These are phyloP conservation scores for Epinephelus awoara DNA, from an alignment of 2,797 vertebrate species.

Conservation along the genomic window DNA sequence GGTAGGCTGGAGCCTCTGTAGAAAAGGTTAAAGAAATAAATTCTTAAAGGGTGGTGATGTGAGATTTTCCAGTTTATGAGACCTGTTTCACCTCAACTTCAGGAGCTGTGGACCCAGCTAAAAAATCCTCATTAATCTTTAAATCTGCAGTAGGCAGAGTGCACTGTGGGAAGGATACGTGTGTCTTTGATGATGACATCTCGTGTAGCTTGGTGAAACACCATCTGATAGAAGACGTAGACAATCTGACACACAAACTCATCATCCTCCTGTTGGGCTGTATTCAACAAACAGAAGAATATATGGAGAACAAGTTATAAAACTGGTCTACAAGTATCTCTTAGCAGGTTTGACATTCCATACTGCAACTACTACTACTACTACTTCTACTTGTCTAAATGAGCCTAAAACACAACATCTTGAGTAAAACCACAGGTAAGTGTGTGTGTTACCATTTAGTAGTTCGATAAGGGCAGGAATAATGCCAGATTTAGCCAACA, in stretches of 20 bases:
- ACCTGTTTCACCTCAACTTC: not conserved
- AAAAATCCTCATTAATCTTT: not conserved
- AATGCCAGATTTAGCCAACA: slow-evolving; percentile 97
- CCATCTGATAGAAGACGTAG: slow-evolving; percentile 97
- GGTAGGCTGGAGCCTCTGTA: slow-evolving; percentile 94
- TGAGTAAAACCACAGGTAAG: not conserved
- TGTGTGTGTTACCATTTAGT: slow-evolving; percentile 89
- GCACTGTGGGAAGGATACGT: slow-evolving; percentile 87
- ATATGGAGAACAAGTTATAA: not conserved
- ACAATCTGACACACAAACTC: slow-evolving; percentile 98
- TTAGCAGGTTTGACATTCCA: not conserved
- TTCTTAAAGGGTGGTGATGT: not conserved
- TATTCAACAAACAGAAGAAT: slow-evolving; percentile 26
- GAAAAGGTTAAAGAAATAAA: slow-evolving; percentile 58
- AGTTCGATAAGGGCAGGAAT: slow-evolving; percentile 96
- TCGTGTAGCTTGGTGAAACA: slow-evolving; percentile 95
- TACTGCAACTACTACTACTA: too few species aligned
- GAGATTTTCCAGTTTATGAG: not conserved
- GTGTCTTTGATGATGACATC: slow-evolving; percentile 96
- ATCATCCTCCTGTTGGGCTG: slow-evolving; percentile 94
- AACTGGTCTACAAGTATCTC: not conserved
- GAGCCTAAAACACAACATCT: not conserved
- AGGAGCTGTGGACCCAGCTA: not conserved
- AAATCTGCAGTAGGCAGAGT: not conserved
- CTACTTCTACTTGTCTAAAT: too few species aligned